Evolutionary conservation across 2,888 invertebrate genomes (phyloP), one percentile per base, ranked within the genome.

Genomic region (Protonemura montana): DNA sequence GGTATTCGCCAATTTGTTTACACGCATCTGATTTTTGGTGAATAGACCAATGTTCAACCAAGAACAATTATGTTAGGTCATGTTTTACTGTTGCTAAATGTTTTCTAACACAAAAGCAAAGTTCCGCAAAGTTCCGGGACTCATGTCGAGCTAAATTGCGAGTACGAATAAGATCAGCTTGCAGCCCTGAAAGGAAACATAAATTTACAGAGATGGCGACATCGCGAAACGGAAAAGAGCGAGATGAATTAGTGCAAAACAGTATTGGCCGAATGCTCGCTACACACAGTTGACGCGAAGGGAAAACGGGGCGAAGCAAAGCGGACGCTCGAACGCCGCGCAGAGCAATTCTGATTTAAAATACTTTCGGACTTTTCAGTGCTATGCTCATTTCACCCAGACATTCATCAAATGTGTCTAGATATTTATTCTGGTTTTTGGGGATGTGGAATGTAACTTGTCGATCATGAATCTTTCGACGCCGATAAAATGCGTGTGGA

Each of bases 391-490:
- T 59, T 59, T 59, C 59, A 30, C 5, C 21, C 28, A 41, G 26
- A 42, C 42, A 41, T 82, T 35, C 82, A 41, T 82, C 82, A 82
- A 35, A 82, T 35, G 16, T 26, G 35, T 82, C 82, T 82, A 21
- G 59, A 82, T 82, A 82, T 82, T 82, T 82, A 82, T 35, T 41
- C 82, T 41, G 82, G 42, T 30, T n/a, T 59, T 30, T 30, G 81
- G 81, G 81, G 81, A 81, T 81, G 81, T 29, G 28, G 81, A 81
- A n/a, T 30, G 81, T 81, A 30, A 81, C 81, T 35, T 82, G 82
- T 82, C 82, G 86, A 35, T 84, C 86, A 86, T 86, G 86, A 86
- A 86, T 86, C 86, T 42, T 25, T 86, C 86, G 41, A 82, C 86
- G 35, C 82, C 86, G 76, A 76, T 86, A 82, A 77, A 76, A 82